Percentiles rank a stretch among this genome's conserved stretches.
Conservation (phyloP, 92 coral and sea anemone species). For the Virgularia gustaviana region DNA sequence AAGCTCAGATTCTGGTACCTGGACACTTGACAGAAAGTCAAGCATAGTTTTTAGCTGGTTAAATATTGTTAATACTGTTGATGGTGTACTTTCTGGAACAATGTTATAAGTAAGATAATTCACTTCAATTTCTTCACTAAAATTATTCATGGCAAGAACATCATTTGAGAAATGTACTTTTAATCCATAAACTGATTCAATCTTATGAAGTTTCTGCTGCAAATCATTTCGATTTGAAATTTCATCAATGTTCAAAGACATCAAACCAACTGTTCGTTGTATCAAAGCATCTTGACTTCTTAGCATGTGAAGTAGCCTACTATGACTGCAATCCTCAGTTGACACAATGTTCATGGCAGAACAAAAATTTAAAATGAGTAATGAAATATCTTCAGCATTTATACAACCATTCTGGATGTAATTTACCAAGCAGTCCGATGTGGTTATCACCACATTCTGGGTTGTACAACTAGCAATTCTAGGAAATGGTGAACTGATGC, state of each 20-base stretch:
- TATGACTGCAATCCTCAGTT: neutral
- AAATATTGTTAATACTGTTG: conserved; percentile 13
- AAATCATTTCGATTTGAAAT: conserved; percentile 39
- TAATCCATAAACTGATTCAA: conserved; percentile 53
- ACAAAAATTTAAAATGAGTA: conserved; percentile 1
- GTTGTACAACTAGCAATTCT: neutral
- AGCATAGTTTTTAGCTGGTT: conserved; percentile 32
- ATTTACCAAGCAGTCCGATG: neutral
- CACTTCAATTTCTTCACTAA: conserved; percentile 60
- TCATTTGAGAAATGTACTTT: conserved; percentile 64
- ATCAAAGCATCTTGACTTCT: neutral
- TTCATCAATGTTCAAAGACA: conserved; percentile 37
- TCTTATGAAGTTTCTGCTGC: conserved; percentile 32
- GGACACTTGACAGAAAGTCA: conserved; percentile 38
- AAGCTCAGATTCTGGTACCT: neutral
- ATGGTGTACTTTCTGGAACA: conserved; percentile 14
- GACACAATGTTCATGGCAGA: neutral
- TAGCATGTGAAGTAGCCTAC: neutral
- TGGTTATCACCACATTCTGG: neutral
- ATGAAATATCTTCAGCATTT: conserved; percentile 3
- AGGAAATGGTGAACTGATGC: neutral
- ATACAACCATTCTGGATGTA: neutral
- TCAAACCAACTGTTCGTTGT: conserved; percentile 61
- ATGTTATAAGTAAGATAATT: conserved; percentile 31
- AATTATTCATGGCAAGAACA: conserved; percentile 71